Evolutionary conservation across 2,888 invertebrate species (phyloP).

Genomic region (Polymixis lichenea): DNA sequence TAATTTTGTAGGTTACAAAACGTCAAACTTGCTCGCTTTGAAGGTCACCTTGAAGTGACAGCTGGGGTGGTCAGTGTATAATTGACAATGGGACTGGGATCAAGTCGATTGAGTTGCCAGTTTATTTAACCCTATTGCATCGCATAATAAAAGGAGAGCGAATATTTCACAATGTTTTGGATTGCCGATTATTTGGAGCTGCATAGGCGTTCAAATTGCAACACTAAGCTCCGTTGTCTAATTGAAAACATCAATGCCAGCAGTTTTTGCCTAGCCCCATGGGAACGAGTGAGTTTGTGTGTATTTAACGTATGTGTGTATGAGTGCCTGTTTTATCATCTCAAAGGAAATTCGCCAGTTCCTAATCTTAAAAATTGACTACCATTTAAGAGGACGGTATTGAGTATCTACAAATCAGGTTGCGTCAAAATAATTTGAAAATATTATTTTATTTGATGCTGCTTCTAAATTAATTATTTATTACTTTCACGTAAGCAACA

Average conservation of each 20-base stretch:
- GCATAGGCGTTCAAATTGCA: neutral
- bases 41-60: slow-evolving; percentile 89
- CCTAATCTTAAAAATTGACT: neutral
- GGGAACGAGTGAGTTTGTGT: too few species aligned
- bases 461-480: neutral
- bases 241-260: neutral
- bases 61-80: slow-evolving; percentile 47
- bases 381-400: neutral
- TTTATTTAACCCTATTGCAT: neutral
- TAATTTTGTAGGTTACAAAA: slow-evolving; percentile 81
- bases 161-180: neutral
- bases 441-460: neutral
- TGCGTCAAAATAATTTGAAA: neutral
- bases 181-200: too few species aligned
- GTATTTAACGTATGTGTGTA: too few species aligned
- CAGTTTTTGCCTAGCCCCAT: too few species aligned
- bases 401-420: neutral
- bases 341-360: neutral
- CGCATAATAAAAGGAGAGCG: neutral
- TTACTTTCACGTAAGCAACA: neutral
- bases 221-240: neutral
- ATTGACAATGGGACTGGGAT: slow-evolving; percentile 8
- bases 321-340: neutral
- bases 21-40: slow-evolving; percentile 82
- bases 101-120: slow-evolving; percentile 5